Conservation (phyloP, 2,888 invertebrate species). For the Lepetodrilus schrolli region DNA sequence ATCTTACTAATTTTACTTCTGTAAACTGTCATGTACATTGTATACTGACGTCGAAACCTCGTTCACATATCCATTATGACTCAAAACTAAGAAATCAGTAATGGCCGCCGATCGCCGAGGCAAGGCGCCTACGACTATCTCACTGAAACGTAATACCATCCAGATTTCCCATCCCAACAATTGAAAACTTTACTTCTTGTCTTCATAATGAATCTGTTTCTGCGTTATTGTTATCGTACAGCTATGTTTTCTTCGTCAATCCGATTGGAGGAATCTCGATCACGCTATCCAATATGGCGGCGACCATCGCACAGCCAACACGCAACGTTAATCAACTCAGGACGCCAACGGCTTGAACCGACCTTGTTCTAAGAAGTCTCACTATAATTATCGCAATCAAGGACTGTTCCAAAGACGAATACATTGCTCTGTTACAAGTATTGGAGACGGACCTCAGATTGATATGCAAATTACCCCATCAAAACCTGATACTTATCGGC, state of each 20-base stretch:
- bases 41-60: neutral
- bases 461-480: constrained; percentile 12
- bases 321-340: constrained; percentile 25
- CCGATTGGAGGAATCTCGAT: no score
- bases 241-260: no score
- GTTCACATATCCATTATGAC: no score
- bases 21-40: constrained; percentile 3
- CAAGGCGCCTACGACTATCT: no score
- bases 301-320: neutral
- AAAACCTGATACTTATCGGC: constrained; percentile 23
- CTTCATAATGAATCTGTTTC: no score
- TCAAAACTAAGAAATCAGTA: no score
- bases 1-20: neutral
- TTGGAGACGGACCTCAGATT: neutral
- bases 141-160: no score
- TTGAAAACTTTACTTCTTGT: no score
- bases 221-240: no score
- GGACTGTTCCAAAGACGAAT: neutral
- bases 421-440: neutral
- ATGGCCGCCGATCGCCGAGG: no score
- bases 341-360: constrained; percentile 13
- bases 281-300: constrained; percentile 15
- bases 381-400: constrained; percentile 19
- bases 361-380: neutral
- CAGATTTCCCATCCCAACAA: no score